Conservation (phyloP, 2,797 vertebrate genomes). For the Microtus californicus region DNA sequence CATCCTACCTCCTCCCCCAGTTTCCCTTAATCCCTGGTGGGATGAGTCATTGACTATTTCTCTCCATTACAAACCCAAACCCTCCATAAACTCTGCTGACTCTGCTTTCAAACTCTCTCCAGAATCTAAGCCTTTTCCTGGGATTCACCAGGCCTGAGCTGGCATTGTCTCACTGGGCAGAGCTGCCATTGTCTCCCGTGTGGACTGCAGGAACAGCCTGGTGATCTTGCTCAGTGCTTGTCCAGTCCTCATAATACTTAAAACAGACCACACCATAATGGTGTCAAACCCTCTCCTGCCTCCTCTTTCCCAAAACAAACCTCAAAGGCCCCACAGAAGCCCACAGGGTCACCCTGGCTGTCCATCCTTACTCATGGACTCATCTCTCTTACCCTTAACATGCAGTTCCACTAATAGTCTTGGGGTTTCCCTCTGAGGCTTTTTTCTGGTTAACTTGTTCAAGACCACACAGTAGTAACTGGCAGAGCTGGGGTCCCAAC, state of each 20-base stretch:
- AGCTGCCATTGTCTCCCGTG: not conserved
- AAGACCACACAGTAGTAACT: not conserved
- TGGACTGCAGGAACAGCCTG: not conserved
- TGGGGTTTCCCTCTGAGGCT: not conserved
- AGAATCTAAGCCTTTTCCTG: not conserved
- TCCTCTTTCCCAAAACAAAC: conserved; percentile 29
- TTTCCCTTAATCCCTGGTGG: not conserved
- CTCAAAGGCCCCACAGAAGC: not conserved
- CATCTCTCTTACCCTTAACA: not conserved
- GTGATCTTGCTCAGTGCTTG: not conserved
- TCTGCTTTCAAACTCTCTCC: conserved; percentile 9
- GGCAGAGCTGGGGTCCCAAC: not conserved
- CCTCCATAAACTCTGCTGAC: not conserved
- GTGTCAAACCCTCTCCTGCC: not conserved
- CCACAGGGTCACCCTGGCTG: not conserved
- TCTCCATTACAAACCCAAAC: conserved; percentile 11
- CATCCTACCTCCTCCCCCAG: not conserved
- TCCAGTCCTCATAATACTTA: conserved; percentile 9
- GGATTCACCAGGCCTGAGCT: not conserved
- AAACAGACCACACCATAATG: not conserved
- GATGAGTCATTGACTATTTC: not conserved
- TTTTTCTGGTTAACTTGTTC: not conserved
- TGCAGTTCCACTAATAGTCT: not conserved
- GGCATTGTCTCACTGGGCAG: not conserved
- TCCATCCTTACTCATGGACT: not conserved